phyloP scores from a whole-genome alignment of 2,888 invertebrate species.

The Hydriomena furcata region DNA sequence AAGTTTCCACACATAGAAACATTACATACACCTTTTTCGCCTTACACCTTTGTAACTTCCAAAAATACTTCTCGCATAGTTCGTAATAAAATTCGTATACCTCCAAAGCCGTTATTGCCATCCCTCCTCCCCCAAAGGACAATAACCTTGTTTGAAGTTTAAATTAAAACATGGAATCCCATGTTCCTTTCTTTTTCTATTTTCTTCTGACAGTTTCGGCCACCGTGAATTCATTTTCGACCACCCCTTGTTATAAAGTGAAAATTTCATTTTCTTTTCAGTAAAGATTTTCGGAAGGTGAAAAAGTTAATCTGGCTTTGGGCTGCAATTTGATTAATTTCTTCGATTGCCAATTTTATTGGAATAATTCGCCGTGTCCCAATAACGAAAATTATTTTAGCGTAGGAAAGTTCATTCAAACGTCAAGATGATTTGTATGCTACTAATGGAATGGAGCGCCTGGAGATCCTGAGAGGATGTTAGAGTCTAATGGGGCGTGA shows the following conservation, averaged over 20 bases:
- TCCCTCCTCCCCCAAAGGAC: constrained; percentile 27
- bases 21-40: no score
- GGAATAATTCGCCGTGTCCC: constrained; percentile 4
- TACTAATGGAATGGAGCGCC: no score
- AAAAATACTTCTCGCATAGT: constrained; percentile 19
- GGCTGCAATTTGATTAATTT: constrained; percentile 37
- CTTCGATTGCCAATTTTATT: constrained; percentile 35
- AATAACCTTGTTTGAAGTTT: constrained; percentile 39
- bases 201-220: constrained; percentile 31
- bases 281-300: constrained; percentile 19
- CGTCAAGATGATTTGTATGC: no score
- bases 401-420: not conserved
- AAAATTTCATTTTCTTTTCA: constrained; percentile 27
- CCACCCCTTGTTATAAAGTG: constrained; percentile 23
- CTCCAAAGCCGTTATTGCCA: constrained; percentile 25
- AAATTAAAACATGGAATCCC: constrained; percentile 38
- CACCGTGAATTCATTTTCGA: constrained; percentile 29
- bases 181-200: constrained; percentile 30
- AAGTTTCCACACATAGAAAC: no score
- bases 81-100: constrained; percentile 32
- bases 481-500: no score
- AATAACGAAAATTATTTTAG: not conserved
- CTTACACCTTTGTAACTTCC: constrained; percentile 9
- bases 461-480: no score
- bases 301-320: constrained; percentile 30